These are phyloP conservation scores for Chinchilla lanigera DNA, from an alignment of 2,113 vertebrate genomes.

Conservation along the genomic window DNA sequence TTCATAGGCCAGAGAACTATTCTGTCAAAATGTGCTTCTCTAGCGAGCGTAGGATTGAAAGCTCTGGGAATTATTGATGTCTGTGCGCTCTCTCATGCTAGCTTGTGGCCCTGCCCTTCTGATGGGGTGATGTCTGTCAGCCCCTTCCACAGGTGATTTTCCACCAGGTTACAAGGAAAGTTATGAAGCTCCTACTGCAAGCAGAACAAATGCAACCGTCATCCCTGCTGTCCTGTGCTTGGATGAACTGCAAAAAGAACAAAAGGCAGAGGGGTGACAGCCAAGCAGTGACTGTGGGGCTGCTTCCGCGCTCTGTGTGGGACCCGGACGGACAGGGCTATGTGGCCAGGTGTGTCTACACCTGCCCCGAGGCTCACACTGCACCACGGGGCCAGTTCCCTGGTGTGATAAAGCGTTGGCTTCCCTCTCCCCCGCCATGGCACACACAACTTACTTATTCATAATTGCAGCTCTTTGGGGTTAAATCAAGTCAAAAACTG, in stretches of 20 bases:
- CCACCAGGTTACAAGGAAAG: background rate
- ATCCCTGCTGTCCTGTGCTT: background rate
- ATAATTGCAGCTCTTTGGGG: background rate
- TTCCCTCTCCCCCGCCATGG: background rate
- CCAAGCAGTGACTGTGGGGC: background rate
- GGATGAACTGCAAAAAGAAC: background rate
- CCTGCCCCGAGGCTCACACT: background rate
- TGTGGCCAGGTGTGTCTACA: background rate
- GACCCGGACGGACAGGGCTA: background rate
- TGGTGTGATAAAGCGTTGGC: background rate
- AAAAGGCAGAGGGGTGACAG: background rate
- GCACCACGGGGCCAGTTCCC: background rate
- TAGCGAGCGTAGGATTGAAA: background rate
- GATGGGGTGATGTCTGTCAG: background rate
- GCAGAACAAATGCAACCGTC: background rate
- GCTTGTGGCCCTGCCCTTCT: background rate
- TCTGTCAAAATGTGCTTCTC: background rate
- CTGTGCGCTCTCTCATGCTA: background rate
- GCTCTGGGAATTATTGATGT: constrained; percentile 19
- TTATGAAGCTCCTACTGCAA: background rate
- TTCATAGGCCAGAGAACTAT: background rate
- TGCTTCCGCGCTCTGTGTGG: background rate
- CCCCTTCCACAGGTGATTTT: background rate
- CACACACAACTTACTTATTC: background rate
- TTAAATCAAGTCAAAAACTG: background rate